Evolutionary conservation across 2,888 invertebrate genomes (phyloP).

Genomic region (Ypsolopha sequella): DNA sequence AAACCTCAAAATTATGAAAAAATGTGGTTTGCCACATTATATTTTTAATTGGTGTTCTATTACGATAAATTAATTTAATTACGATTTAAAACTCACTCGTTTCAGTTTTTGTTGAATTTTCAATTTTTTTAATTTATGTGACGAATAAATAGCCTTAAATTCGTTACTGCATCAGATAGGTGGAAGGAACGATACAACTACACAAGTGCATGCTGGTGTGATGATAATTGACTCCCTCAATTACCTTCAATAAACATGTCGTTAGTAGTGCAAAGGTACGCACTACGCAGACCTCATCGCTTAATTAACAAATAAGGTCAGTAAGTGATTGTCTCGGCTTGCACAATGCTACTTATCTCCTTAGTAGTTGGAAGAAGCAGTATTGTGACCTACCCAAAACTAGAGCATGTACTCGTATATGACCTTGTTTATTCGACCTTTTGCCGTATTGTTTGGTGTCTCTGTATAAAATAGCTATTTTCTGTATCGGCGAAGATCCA

Average conservation of each 20-base stretch:
- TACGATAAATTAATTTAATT: too few species aligned
- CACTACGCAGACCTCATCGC: background rate
- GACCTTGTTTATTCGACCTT: background rate
- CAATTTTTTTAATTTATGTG: too few species aligned
- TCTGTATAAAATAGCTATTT: background rate
- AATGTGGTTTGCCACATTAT: too few species aligned
- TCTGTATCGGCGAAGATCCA: background rate
- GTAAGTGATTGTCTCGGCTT: background rate
- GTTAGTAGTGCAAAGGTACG: conserved; percentile 7
- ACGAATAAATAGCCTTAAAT: too few species aligned
- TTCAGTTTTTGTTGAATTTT: too few species aligned
- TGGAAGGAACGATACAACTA: background rate
- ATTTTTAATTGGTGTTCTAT: too few species aligned
- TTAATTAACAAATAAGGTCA: conserved; percentile 1
- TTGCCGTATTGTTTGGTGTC: background rate
- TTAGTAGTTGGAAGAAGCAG: background rate
- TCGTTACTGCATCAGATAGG: too few species aligned
- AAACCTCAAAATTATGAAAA: too few species aligned
- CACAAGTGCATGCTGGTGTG: conserved; percentile 3
- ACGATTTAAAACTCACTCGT: too few species aligned
- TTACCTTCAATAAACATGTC: conserved; percentile 20
- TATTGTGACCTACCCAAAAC: background rate
- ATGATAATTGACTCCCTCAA: conserved; percentile 10
- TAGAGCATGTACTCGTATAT: too few species aligned
- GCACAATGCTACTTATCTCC: background rate